Base-by-base conservation (phyloP, 2,888 invertebrate species). In the Metallyticus violacea region DNA sequence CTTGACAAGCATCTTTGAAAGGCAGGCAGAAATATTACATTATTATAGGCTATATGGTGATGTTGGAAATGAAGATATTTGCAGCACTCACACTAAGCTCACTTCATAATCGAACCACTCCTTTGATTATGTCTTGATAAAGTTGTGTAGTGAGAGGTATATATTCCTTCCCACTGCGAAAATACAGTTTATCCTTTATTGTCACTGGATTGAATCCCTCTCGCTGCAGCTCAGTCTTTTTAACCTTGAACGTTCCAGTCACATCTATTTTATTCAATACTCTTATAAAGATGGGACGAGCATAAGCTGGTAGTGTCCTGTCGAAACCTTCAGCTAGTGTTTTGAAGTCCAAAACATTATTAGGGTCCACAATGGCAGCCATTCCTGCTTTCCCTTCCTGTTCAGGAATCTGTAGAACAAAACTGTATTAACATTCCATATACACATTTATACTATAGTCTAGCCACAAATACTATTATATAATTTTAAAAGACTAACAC, bases 351-450 rank as follows among this genome's bases (percentile, higher is more conserved):
- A 96, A 91, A 87, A 92, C 91, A 62, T 93, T 92, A 1, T 94
- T 92, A 4, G 94, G 93, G 91, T 97, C 97, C 26, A 96, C 96
- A 87, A 99, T 94, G 26, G 98, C 97, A 26, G 96, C 97, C 99
- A 99, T 99, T 88, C 99, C 99, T 25, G 97, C 98, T 90, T 96
- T 95, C 0, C 99, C 99, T 90, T 97, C 97, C 84, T 95, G 94
- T 88, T 94, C 94, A 0, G 96, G 96, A 89, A 97, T 93, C 96
- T 97, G 91, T 5, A 62, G n/a, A 85, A 40, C 15, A 62, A 62
- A 62, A 62, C 1, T n/a, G n/a, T n/a, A n/a, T n/a, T n/a, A n/a
- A n/a, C n/a, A n/a, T n/a, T n/a, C n/a, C n/a, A n/a, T n/a, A n/a
- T n/a, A n/a, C n/a, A n/a, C n/a, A n/a, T n/a, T n/a, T n/a, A n/a